Conservation (phyloP, 2,888 invertebrate genomes). For the Lasioglossum pauxillum region DNA sequence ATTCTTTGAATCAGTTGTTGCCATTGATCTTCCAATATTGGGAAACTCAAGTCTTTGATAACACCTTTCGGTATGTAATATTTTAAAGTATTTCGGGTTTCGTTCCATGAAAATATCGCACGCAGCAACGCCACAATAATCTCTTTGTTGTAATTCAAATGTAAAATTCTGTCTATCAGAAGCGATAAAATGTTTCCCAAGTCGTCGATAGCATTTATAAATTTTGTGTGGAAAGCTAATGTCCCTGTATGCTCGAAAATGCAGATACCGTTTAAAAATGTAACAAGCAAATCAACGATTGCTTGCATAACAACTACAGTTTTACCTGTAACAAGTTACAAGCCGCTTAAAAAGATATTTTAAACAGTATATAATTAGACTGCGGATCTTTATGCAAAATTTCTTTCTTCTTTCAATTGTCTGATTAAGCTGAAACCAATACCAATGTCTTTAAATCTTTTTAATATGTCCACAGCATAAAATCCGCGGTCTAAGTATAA, state of each 20-base stretch:
- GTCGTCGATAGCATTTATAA: slow-evolving; percentile 72
- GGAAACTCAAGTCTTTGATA: slow-evolving; percentile 60
- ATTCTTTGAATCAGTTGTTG: slow-evolving; percentile 69
- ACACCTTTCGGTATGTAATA: slow-evolving; percentile 73
- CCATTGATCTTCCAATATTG: slow-evolving; percentile 71
- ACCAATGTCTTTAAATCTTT: no score
- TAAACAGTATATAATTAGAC: neutral
- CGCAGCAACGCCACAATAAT: slow-evolving; percentile 66
- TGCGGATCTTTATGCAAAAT: no score
- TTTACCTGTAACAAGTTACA: slow-evolving; percentile 53
- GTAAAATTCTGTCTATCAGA: slow-evolving; percentile 66
- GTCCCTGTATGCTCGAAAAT: slow-evolving; percentile 75
- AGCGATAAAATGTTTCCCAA: slow-evolving; percentile 70
- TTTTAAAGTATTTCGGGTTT: slow-evolving; percentile 69
- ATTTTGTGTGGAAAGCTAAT: slow-evolving; percentile 70
- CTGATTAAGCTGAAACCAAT: no score
- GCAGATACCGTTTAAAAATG: slow-evolving; percentile 73
- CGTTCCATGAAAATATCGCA: slow-evolving; percentile 74
- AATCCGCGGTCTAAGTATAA: neutral
- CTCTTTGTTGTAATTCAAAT: slow-evolving; percentile 61
- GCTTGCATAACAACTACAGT: slow-evolving; percentile 60
- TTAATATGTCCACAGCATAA: no score
- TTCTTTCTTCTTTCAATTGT: no score
- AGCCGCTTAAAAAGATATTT: slow-evolving; percentile 26
- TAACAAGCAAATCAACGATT: slow-evolving; percentile 70